phyloP scores from a whole-genome alignment of 1,140 invertebrate species.

The Drosophila punjabiensis region DNA sequence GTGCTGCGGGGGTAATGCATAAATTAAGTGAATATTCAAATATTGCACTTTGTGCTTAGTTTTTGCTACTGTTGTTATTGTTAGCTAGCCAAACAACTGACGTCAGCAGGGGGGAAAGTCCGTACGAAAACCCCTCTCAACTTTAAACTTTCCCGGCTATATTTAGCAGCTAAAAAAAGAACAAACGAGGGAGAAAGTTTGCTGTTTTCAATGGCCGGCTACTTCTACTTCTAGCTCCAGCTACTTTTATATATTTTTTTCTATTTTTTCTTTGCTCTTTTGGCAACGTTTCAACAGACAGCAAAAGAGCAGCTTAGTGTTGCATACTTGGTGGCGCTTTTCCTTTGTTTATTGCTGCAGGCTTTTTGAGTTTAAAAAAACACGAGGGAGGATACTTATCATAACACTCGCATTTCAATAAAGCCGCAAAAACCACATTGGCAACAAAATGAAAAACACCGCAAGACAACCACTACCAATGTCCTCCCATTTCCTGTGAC shows the following conservation, averaged over 20 bases:
- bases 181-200: slow-evolving; percentile 29
- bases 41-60: slow-evolving; percentile 53
- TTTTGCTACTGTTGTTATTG: slow-evolving; percentile 1
- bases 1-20: slow-evolving; percentile 41
- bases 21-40: slow-evolving; percentile 75
- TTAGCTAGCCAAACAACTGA: slow-evolving; percentile 39
- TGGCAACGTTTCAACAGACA: slow-evolving; percentile 20
- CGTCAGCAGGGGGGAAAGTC: slow-evolving; percentile 42
- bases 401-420: slow-evolving; percentile 36
- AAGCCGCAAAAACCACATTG: slow-evolving; percentile 9
- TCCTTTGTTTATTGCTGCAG: slow-evolving; percentile 46
- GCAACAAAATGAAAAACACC: slow-evolving; percentile 21
- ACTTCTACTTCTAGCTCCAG: neutral
- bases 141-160: slow-evolving; percentile 74
- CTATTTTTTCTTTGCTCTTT: slow-evolving; percentile 19
- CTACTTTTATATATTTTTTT: slow-evolving; percentile 9
- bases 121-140: slow-evolving; percentile 46
- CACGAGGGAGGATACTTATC: slow-evolving; percentile 34
- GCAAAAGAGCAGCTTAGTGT: slow-evolving; percentile 28
- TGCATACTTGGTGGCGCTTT: slow-evolving; percentile 57
- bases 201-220: slow-evolving; percentile 11
- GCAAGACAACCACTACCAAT: slow-evolving; percentile 30
- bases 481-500: slow-evolving; percentile 47
- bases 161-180: slow-evolving; percentile 61
- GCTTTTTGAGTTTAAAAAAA: slow-evolving; percentile 13